These are phyloP conservation scores for Sphaeramia orbicularis DNA, from an alignment of 2,797 vertebrate genomes.

Conservation along the genomic window DNA sequence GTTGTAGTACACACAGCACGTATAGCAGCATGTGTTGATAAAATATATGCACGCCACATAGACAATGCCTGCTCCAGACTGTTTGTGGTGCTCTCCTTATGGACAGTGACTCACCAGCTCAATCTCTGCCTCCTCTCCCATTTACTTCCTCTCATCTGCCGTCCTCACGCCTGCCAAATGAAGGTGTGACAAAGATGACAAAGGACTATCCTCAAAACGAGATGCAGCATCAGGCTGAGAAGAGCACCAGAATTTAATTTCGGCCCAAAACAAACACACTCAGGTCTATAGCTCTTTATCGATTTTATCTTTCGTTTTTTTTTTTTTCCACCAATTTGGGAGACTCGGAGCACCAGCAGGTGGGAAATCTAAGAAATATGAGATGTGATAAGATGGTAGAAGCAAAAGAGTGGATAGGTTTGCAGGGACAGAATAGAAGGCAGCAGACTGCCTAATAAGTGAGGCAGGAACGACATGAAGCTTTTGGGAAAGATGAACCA, in stretches of 20 bases:
- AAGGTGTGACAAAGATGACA: conserved; percentile 70
- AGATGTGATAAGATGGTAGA: conserved; percentile 19
- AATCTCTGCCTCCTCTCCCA: conserved; percentile 51
- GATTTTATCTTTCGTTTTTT: conserved; percentile 45
- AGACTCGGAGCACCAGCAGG: conserved; percentile 29
- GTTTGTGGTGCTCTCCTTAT: conserved; percentile 69
- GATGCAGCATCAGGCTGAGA: conserved; percentile 46
- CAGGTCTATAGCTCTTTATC: conserved; percentile 55
- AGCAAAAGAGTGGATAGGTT: conserved; percentile 1
- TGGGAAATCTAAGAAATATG: conserved; percentile 26
- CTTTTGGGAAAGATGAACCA: conserved; percentile 30
- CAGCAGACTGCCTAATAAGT: conserved; percentile 20
- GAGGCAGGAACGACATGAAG: conserved; percentile 25
- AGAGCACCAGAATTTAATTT: conserved; percentile 61
- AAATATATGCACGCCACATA: conserved; percentile 52
- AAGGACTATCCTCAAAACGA: conserved; percentile 51
- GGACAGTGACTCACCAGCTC: conserved; percentile 73
- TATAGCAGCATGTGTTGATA: conserved; percentile 38
- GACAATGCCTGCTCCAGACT: conserved; percentile 63
- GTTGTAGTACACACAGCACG: conserved; percentile 7
- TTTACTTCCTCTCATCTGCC: conserved; percentile 55
- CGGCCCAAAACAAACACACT: conserved; percentile 57
- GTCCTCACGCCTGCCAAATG: conserved; percentile 61
- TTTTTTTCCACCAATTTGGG: conserved; percentile 17
- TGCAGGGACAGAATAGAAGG: neutral